phyloP scores from a whole-genome alignment of 2,888 invertebrate genomes.

The Pomacea canaliculata region DNA sequence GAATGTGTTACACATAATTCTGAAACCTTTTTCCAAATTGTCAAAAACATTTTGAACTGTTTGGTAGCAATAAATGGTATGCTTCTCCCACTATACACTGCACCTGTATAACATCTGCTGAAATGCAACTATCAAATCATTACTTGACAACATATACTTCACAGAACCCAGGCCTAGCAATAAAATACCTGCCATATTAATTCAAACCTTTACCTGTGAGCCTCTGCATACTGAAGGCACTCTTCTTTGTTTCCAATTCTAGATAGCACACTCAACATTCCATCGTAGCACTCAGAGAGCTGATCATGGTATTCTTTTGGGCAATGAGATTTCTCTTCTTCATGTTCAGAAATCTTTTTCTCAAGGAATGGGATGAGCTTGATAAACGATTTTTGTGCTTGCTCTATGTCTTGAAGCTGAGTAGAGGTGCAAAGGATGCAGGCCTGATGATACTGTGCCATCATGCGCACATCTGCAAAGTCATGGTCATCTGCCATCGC shows the following conservation, averaged over 20 bases:
- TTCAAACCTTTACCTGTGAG: conserved; percentile 27
- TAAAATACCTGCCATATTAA: too few relatives aligned
- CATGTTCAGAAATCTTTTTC: conserved; percentile 53
- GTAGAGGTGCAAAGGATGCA: conserved; percentile 60
- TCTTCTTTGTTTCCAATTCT: conserved; percentile 59
- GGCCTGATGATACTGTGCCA: conserved; percentile 61
- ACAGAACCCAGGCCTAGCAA: too few relatives aligned
- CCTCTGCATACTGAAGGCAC: conserved; percentile 62
- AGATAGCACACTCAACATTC: conserved; percentile 58
- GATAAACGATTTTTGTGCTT: conserved; percentile 54
- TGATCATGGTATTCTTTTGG: conserved; percentile 54
- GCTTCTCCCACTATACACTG: too few relatives aligned
- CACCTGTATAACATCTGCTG: too few relatives aligned
- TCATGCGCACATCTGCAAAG: conserved; percentile 48
- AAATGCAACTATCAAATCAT: too few relatives aligned
- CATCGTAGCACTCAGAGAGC: conserved; percentile 59
- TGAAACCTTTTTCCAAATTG: too few relatives aligned
- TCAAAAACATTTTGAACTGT: too few relatives aligned
- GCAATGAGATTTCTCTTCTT: conserved; percentile 58
- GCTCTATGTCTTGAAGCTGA: conserved; percentile 58
- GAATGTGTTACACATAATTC: too few relatives aligned
- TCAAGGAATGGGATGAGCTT: conserved; percentile 49
- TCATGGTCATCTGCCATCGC: conserved; percentile 53
- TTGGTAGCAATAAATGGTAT: too few relatives aligned
- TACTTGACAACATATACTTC: too few relatives aligned